Evolutionary conservation across 2,113 vertebrate species (phyloP).

Genomic region (Lophius piscatorius): DNA sequence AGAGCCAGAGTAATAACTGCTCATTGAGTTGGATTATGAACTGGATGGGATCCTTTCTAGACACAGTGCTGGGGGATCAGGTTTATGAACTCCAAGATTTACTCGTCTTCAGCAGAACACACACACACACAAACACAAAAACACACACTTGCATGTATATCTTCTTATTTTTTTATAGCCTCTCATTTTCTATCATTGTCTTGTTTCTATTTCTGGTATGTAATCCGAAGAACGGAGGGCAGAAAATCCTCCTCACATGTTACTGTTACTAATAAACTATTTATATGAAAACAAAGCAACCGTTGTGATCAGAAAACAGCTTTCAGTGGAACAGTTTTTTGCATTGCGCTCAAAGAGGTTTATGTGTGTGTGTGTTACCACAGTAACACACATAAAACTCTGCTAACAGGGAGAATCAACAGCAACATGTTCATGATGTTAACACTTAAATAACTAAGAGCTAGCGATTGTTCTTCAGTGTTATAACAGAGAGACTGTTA

Average conservation of each 20-base stretch:
- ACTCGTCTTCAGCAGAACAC: constrained; percentile 36
- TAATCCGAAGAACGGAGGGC: constrained; percentile 36
- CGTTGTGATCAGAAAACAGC: constrained; percentile 10
- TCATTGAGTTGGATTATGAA: constrained; percentile 47
- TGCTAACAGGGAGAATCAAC: neutral
- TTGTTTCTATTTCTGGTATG: constrained; percentile 60
- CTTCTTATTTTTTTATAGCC: constrained; percentile 69
- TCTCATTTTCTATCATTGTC: constrained; percentile 54
- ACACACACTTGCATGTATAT: constrained; percentile 34
- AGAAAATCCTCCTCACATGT: constrained; percentile 35
- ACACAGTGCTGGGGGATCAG: constrained; percentile 52
- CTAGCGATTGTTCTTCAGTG: neutral
- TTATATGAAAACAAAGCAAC: constrained; percentile 60
- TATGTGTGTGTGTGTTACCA: constrained; percentile 16
- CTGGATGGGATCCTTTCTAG: constrained; percentile 40
- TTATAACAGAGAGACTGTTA: neutral
- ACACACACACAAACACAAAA: constrained; percentile 18
- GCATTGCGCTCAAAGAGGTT: neutral
- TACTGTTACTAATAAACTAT: constrained; percentile 77
- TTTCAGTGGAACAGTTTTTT: neutral
- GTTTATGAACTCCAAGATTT: constrained; percentile 62
- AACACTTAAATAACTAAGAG: constrained; percentile 1
- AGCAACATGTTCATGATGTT: neutral
- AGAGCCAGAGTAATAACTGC: constrained; percentile 29
- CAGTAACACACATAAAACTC: constrained; percentile 13